phyloP scores from a whole-genome alignment of 1,140 invertebrate species.

The Atta colombica region DNA sequence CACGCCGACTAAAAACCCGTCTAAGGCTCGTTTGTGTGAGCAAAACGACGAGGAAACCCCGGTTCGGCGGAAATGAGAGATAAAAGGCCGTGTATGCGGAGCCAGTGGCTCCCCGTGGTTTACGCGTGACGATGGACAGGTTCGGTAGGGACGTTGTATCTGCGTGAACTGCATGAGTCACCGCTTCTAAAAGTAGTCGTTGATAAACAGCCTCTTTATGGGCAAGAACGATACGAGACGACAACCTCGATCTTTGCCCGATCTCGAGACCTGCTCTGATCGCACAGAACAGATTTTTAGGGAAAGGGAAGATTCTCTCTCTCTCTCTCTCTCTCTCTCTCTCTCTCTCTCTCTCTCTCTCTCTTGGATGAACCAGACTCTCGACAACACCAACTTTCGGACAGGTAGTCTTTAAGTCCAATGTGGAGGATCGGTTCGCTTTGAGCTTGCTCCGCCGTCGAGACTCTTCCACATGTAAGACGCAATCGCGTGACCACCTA shows the following conservation, averaged over 20 bases:
- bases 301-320: neutral
- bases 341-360: too few species aligned
- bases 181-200: constrained; percentile 55
- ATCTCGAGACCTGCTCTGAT: neutral
- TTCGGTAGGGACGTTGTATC: constrained; percentile 30
- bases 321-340: too few species aligned
- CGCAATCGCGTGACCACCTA: constrained; percentile 83
- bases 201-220: constrained; percentile 59
- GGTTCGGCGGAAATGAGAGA: constrained; percentile 61
- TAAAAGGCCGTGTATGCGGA: constrained; percentile 38
- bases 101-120: constrained; percentile 49
- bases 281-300: neutral
- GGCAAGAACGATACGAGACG: constrained; percentile 14
- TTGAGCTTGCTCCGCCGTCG: constrained; percentile 52
- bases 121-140: constrained; percentile 16
- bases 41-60: constrained; percentile 55
- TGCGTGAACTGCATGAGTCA: constrained; percentile 58
- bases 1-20: constrained; percentile 59
- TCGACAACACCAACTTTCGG: constrained; percentile 48
- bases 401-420: constrained; percentile 71
- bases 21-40: constrained; percentile 53
- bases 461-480: constrained; percentile 45
- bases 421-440: constrained; percentile 69
- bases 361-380: neutral
- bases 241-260: neutral